phyloP scores from a whole-genome alignment of 2,797 vertebrate species.

The Crenuchus spilurus region DNA sequence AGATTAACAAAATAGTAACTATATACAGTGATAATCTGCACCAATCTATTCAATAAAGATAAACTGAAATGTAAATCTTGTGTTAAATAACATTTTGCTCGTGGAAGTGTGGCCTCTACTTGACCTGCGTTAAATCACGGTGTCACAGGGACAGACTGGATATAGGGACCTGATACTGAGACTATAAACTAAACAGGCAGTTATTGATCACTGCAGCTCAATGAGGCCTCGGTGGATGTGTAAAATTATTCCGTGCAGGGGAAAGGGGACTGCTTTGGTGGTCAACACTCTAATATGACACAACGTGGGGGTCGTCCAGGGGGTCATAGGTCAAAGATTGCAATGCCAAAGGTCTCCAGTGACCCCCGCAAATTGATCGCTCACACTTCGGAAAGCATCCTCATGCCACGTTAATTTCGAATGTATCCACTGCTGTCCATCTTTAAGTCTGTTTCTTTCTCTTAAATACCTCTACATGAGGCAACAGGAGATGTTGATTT shows the following conservation, averaged over 20 bases:
- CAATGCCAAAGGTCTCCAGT: conserved; percentile 69
- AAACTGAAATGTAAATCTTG: conserved; percentile 63
- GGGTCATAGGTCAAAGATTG: conserved; percentile 72
- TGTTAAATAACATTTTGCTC: conserved; percentile 76
- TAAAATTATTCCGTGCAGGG: conserved; percentile 69
- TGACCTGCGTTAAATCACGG: conserved; percentile 72
- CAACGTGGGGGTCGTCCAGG: conserved; percentile 69
- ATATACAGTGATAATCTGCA: too few species aligned
- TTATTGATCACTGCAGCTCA: conserved; percentile 74
- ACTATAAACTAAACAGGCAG: conserved; percentile 81
- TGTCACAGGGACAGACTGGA: conserved; percentile 64
- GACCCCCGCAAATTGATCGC: conserved; percentile 71
- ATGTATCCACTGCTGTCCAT: conserved; percentile 55
- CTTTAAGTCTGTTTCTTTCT: background rate
- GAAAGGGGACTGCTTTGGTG: conserved; percentile 34
- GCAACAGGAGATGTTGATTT: background rate
- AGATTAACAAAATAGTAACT: too few species aligned
- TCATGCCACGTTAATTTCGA: conserved; percentile 61
- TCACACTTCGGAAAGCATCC: conserved; percentile 70
- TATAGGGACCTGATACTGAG: conserved; percentile 64
- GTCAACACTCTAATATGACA: conserved; percentile 73
- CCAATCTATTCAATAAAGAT: too few species aligned
- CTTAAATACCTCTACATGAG: background rate
- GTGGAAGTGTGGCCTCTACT: conserved; percentile 60
- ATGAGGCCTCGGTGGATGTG: conserved; percentile 65